Base-by-base conservation (phyloP, 2,797 vertebrate genomes). In the Pangasius djambal region DNA sequence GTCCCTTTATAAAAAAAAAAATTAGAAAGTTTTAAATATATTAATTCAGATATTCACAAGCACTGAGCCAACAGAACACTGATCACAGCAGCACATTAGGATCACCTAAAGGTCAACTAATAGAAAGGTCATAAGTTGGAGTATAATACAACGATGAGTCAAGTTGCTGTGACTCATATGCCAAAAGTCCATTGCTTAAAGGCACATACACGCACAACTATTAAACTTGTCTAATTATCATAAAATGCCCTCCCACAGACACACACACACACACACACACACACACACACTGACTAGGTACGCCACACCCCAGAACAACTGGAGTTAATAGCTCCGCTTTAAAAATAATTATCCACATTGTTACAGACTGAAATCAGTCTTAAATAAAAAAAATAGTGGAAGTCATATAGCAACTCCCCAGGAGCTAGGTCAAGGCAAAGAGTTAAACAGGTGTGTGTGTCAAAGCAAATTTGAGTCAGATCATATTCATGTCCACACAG, bases 1-100 rank as follows among this genome's bases (percentile, higher is more conserved):
- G 88, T 84, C 86, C 90, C 90, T 92, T 86, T 69, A 86, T 75
- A 86, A 87, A 79, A 90, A 79, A 90, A 57, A 78, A 88, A 65
- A 91, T 37, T 20, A 40, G 15, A 40, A 40, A 15, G 20, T n/a
- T 65, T 63, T 44, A 44, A 44, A 7, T 44, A 70, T 28, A 13
- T 75, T 88, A 52, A 59, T 85, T 67, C 69, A 87, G 52, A 86
- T 59, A 79, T 59, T 78, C 25, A 77, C 20, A 34, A 81, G 55
- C 63, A 85, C 75, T 61, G 34, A 61, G n/a, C 16, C 28, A 86
- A 69, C 31, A 55, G 12, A 83, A 12, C 44, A 81, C 48, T 85
- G 48, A 86, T 34, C 16, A 84, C 34, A 88, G 70, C 31, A 88
- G 61, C 40, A 70, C 65, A 81, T 55, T 44, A 85, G 67, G n/a